Conservation (phyloP, 2,888 invertebrate genomes). For the Luffia ferchaultella region DNA sequence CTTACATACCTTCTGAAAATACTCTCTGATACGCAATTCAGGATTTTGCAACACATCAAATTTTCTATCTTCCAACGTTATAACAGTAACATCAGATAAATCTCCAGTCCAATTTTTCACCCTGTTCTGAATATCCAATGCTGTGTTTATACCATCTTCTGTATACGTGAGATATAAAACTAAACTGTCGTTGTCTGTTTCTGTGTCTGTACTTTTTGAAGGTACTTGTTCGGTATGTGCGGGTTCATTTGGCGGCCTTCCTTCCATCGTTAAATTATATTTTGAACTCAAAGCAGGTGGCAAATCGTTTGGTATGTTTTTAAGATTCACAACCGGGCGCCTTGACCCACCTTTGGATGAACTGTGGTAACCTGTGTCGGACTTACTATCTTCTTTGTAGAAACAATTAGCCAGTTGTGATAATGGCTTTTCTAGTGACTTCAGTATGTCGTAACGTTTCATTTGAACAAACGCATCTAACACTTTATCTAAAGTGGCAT, state of each 20-base stretch:
- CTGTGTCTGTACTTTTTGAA: constrained; percentile 17
- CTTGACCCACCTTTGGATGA: constrained; percentile 29
- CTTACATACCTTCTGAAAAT: constrained; percentile 66
- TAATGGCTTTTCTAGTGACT: constrained; percentile 49
- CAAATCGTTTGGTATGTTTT: constrained; percentile 39
- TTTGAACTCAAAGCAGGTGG: constrained; percentile 39
- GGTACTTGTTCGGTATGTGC: constrained; percentile 27
- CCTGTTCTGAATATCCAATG: constrained; percentile 50
- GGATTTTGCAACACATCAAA: constrained; percentile 60
- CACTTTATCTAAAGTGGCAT: constrained; percentile 62
- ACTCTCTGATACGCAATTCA: constrained; percentile 62
- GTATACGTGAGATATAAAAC: constrained; percentile 61
- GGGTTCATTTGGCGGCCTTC: constrained; percentile 26
- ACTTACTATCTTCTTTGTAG: constrained; percentile 41
- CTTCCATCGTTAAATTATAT: constrained; percentile 30
- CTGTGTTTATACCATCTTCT: constrained; percentile 56
- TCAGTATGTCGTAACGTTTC: constrained; percentile 59
- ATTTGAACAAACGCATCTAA: constrained; percentile 51
- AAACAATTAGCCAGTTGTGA: constrained; percentile 40
- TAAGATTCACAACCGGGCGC: constrained; percentile 41
- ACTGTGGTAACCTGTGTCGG: constrained; percentile 40
- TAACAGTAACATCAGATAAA: constrained; percentile 34
- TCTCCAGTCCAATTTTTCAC: constrained; percentile 50
- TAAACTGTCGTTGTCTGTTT: constrained; percentile 24
- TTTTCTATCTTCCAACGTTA: constrained; percentile 54